Conservation (phyloP, 2,888 invertebrate genomes). For the Andrena marginata region DNA sequence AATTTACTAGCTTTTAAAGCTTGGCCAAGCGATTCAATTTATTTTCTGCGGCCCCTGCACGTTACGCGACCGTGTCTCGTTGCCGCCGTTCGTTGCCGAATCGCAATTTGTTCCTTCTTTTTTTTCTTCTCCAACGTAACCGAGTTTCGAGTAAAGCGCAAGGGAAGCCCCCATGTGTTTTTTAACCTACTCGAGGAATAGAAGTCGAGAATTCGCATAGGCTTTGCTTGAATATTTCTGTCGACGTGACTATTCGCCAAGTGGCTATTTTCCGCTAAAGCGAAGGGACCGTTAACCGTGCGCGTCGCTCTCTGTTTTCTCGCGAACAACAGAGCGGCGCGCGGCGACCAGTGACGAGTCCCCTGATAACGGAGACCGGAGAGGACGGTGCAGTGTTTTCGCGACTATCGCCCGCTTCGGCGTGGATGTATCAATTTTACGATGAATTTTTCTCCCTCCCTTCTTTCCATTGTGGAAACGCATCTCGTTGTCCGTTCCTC, state of each 20-base stretch:
- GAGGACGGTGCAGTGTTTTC: constrained; percentile 69
- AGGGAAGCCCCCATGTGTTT: no score
- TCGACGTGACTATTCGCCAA: background rate
- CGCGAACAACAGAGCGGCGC: constrained; percentile 30
- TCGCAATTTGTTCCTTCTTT: constrained; percentile 27
- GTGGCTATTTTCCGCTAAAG: background rate
- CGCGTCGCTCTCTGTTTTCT: constrained; percentile 43
- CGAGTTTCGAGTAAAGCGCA: no score
- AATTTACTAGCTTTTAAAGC: constrained; percentile 81
- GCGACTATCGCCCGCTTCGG: constrained; percentile 63
- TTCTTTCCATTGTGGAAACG: constrained; percentile 52
- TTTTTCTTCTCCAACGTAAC: background rate
- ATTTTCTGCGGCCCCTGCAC: constrained; percentile 76
- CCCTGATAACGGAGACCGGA: constrained; percentile 56
- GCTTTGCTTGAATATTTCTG: no score
- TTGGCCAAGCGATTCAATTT: constrained; percentile 82
- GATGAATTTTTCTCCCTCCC: constrained; percentile 63
- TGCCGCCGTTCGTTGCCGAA: constrained; percentile 32
- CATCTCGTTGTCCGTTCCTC: constrained; percentile 56
- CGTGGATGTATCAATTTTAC: constrained; percentile 75
- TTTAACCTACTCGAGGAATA: no score
- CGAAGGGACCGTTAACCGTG: constrained; percentile 9
- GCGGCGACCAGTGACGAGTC: constrained; percentile 43
- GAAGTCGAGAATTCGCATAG: no score
- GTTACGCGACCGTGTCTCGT: constrained; percentile 54